phyloP scores from a whole-genome alignment of 2,888 invertebrate species.

The Cephus rjabovi region DNA sequence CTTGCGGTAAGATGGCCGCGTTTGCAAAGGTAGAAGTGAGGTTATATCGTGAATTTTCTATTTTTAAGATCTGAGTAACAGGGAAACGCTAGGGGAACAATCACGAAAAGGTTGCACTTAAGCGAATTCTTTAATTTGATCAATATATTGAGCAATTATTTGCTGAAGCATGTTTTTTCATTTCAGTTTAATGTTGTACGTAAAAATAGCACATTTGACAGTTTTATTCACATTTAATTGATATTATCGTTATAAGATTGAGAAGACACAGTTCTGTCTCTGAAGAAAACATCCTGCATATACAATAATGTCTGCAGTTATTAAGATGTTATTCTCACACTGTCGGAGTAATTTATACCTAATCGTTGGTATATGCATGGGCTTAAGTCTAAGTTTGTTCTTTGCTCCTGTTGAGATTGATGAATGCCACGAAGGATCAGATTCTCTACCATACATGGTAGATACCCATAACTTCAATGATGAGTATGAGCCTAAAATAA shows the following conservation, averaged over 20 bases:
- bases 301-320: constrained; percentile 44
- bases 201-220: background rate
- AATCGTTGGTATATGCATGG: constrained; percentile 70
- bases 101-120: background rate
- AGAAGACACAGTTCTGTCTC: background rate
- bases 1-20: background rate
- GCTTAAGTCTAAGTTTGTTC: constrained; percentile 70
- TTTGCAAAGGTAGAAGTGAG: background rate
- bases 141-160: background rate
- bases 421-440: constrained; percentile 38
- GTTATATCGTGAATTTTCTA: background rate
- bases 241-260: background rate
- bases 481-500: constrained; percentile 67
- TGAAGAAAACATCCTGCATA: background rate
- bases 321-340: constrained; percentile 51
- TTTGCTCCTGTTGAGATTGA: constrained; percentile 68
- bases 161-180: background rate
- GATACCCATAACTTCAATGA: constrained; percentile 49
- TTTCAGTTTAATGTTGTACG: background rate
- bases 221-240: background rate
- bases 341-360: constrained; percentile 71
- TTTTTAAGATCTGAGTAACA: background rate
- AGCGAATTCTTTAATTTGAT: background rate
- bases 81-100: background rate
- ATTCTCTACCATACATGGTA: constrained; percentile 30